Evolutionary conservation across 2,113 vertebrate genomes (phyloP), one percentile per base, ranked within the genome.

Genomic region (Microcebus tavaratra): DNA sequence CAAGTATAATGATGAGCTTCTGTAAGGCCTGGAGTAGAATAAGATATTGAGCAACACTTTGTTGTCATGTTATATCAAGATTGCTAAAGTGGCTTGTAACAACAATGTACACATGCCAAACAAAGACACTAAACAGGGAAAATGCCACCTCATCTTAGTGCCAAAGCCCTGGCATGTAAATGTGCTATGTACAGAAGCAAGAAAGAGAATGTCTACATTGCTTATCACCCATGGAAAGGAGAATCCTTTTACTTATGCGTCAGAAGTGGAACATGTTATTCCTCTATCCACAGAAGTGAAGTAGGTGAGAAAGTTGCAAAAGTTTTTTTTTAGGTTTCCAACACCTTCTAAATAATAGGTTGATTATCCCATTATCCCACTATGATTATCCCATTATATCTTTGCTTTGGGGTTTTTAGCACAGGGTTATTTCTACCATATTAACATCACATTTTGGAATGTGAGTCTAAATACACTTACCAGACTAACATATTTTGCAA

Each of bases 381-480:
- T 20, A 45, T 48, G 4, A 65, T 23, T 45, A 42, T 63, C 8
- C 7, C 1, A 72, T 13, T 65, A 70, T 82, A 53, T 1, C 8
- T 86, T 48, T n/a, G 7, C 3, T 88, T 95, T 42, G 3, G 2
- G 15, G 8, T 1, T 88, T 70, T 88, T 81, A 53, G 2, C 6
- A 23, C 11, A 55, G 15, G 21, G 8, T 36, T 81, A 84, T 57
- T 31, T 9, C 6, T 57, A n/a, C 7, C 17, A 59, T 9, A 9
- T 36, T 72, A 78, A 57, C 2, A 45, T 50, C 55, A 36, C 29
- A 20, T 0, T 82, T 87, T 39, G 39, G 34, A 78, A 53, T 57
- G 4, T 3, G 4, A 59, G 18, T 70, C 3, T 82, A n/a, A 0
- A 2, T 27, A 63, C 5, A 3, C 0, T 61, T 72, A 82, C 7